A percentile compares a stretch with the other conserved stretches of the same genome.
Evolutionary conservation across 2,113 vertebrate species (phyloP).

Genomic region (Carollia perspicillata): DNA sequence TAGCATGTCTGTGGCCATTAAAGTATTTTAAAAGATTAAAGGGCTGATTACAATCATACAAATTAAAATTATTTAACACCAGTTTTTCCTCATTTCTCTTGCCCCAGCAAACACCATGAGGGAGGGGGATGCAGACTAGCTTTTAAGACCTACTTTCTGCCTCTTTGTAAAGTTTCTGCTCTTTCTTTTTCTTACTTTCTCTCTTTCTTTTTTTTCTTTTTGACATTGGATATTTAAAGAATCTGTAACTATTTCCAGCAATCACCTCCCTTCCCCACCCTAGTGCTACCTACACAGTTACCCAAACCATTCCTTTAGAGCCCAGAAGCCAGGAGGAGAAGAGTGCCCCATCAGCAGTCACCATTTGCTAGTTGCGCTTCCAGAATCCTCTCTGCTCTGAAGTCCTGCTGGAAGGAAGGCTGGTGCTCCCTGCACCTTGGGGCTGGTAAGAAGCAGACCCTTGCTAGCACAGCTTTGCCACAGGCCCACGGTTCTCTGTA

Average conservation of each 20-base stretch:
- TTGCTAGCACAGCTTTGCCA: neutral
- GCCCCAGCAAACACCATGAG: constrained; percentile 24
- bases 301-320: neutral
- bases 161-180: neutral
- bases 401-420: neutral
- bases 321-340: neutral
- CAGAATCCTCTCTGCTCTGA: neutral
- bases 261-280: neutral
- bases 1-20: neutral
- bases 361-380: neutral
- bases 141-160: constrained; percentile 59
- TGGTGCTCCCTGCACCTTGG: neutral
- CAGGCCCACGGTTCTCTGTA: neutral
- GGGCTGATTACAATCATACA: constrained; percentile 8
- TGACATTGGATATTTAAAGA: neutral
- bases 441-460: neutral
- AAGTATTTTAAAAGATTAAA: neutral
- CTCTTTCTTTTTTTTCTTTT: neutral
- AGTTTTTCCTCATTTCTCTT: constrained; percentile 40
- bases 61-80: constrained; percentile 51
- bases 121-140: constrained; percentile 17
- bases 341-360: no score
- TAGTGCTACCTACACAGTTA: neutral
- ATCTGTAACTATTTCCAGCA: neutral
- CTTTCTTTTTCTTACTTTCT: neutral